Evolutionary conservation across 1,140 invertebrate genomes (phyloP).

Genomic region (Battus philenor): DNA sequence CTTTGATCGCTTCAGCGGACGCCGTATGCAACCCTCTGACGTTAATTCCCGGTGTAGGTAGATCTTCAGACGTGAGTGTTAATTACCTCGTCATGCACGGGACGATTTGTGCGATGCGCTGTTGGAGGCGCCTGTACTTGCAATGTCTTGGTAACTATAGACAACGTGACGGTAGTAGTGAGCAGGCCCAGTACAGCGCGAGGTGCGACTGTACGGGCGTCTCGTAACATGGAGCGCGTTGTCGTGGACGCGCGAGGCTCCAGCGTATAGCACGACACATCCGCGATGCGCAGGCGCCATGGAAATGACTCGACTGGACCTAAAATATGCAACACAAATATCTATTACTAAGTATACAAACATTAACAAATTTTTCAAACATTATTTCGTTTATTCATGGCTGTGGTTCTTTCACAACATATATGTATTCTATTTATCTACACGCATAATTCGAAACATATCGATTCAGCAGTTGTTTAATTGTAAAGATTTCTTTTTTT

Average conservation of each 20-base stretch:
- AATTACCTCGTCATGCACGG: background rate
- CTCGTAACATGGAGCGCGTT: conserved; percentile 27
- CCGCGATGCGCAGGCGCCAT: conserved; percentile 44
- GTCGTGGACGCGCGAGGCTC: conserved; percentile 21
- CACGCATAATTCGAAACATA: too few species aligned
- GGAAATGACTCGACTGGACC: conserved; percentile 40
- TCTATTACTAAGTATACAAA: too few species aligned
- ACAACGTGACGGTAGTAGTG: conserved; percentile 44
- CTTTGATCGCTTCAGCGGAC: too few species aligned
- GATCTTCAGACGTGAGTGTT: too few species aligned
- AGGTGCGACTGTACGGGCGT: conserved; percentile 18
- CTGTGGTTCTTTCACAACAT: too few species aligned
- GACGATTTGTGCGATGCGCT: background rate
- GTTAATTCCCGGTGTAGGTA: too few species aligned
- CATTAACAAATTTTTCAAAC: too few species aligned
- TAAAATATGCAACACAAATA: background rate
- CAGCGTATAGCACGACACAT: conserved; percentile 54
- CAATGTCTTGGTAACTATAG: conserved; percentile 41
- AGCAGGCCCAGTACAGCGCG: conserved; percentile 36
- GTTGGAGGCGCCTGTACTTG: background rate
- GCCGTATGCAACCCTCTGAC: too few species aligned
- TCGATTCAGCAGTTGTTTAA: too few species aligned
- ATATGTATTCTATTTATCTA: too few species aligned
- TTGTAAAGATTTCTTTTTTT: too few species aligned
- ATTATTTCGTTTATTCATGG: too few species aligned